These are phyloP conservation scores for Chorisops tibialis DNA, from an alignment of 2,888 invertebrate species.

Conservation along the genomic window DNA sequence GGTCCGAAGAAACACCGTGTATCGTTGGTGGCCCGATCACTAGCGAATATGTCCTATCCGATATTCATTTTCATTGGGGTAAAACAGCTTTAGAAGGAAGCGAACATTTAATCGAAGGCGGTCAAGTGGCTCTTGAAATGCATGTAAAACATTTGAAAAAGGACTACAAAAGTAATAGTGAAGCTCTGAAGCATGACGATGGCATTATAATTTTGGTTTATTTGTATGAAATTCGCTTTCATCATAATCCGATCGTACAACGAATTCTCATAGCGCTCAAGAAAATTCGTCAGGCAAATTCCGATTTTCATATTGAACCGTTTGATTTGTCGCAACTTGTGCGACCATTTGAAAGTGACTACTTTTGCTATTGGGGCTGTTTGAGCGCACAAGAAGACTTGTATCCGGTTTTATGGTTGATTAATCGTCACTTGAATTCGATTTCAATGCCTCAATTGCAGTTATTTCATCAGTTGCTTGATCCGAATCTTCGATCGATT, in stretches of 20 bases:
- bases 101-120: constrained; percentile 61
- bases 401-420: constrained; percentile 59
- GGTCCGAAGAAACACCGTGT: constrained; percentile 60
- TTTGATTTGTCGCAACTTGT: constrained; percentile 55
- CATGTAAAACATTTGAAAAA: constrained; percentile 61
- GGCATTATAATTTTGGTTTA: constrained; percentile 61
- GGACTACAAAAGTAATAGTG: constrained; percentile 60
- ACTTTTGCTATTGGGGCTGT: constrained; percentile 64
- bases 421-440: constrained; percentile 58
- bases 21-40: constrained; percentile 57
- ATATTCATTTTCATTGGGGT: constrained; percentile 71
- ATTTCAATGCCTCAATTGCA: constrained; percentile 60
- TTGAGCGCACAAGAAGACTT: constrained; percentile 53
- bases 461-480: constrained; percentile 56
- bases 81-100: constrained; percentile 60
- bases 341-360: constrained; percentile 60
- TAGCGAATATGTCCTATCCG: constrained; percentile 62
- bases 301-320: constrained; percentile 54
- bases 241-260: constrained; percentile 61
- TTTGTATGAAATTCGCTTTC: constrained; percentile 58
- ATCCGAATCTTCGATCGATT: constrained; percentile 36
- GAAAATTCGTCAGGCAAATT: constrained; percentile 55
- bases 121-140: constrained; percentile 61
- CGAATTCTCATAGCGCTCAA: constrained; percentile 41
- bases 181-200: constrained; percentile 59